These are phyloP conservation scores for Plotosus lineatus DNA, from an alignment of 2,113 vertebrate species.

Conservation along the genomic window DNA sequence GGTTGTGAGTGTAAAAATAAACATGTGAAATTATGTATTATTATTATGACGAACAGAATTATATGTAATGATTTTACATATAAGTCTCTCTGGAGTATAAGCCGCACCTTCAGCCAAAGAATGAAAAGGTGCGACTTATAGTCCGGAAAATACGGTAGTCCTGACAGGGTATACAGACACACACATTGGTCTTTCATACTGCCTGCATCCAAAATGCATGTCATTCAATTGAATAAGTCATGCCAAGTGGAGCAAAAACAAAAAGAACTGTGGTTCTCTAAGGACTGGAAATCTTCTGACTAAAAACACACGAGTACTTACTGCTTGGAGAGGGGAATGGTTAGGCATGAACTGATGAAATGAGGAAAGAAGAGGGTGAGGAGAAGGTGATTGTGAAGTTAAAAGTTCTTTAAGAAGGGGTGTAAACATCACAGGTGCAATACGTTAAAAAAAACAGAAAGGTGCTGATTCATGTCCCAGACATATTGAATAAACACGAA, in stretches of 20 bases:
- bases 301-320: conserved; percentile 45
- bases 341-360: conserved; percentile 48
- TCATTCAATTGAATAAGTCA: not conserved
- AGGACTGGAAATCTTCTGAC: not conserved
- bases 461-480: too few species aligned
- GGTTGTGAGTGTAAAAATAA: too few species aligned
- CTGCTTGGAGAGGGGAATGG: conserved; percentile 48
- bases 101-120: too few species aligned
- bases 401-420: not conserved
- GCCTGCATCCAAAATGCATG: conserved; percentile 40
- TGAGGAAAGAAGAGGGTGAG: conserved; percentile 13
- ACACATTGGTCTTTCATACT: conserved; percentile 26
- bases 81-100: too few species aligned
- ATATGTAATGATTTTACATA: too few species aligned
- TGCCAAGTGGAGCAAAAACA: conserved; percentile 1
- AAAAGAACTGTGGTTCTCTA: not conserved
- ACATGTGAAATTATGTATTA: too few species aligned
- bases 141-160: too few species aligned
- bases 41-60: too few species aligned
- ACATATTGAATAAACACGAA: too few species aligned
- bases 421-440: not conserved
- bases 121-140: too few species aligned
- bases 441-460: not conserved
- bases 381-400: not conserved
- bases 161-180: not conserved